Conservation (phyloP, 1,140 invertebrate species). For the Galendromus occidentalis region DNA sequence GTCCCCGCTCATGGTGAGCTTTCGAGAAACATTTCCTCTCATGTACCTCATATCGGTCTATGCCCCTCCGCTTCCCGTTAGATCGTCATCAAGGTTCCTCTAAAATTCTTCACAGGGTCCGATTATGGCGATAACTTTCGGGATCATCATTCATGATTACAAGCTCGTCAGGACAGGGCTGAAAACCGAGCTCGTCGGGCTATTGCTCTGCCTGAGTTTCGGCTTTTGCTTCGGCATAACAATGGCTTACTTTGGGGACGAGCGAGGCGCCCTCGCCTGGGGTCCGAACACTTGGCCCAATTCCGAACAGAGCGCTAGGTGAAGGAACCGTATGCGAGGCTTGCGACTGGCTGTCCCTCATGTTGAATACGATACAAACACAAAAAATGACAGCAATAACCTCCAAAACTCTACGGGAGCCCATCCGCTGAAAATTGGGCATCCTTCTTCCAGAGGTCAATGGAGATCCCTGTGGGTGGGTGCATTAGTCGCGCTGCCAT, state of each 20-base stretch:
- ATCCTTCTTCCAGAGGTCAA: constrained; percentile 33
- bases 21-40: neutral
- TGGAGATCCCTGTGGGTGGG: constrained; percentile 43
- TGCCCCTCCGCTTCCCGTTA: constrained; percentile 14
- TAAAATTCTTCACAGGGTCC: constrained; percentile 37
- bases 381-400: neutral
- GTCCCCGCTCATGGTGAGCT: constrained; percentile 54
- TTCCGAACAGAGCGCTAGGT: constrained; percentile 14
- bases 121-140: constrained; percentile 63
- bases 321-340: too few species aligned
- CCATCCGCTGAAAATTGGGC: neutral
- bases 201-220: constrained; percentile 46
- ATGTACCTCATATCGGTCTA: constrained; percentile 10
- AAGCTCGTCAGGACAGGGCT: constrained; percentile 42
- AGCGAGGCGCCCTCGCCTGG: neutral
- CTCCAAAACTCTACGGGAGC: neutral
- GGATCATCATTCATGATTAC: constrained; percentile 50
- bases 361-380: neutral
- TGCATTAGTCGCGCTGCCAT: constrained; percentile 43
- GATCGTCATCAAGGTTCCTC: neutral
- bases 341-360: too few species aligned
- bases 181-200: constrained; percentile 43
- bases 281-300: constrained; percentile 17
- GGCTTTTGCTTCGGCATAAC: constrained; percentile 23
- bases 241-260: constrained; percentile 10